Evolutionary conservation across 1,140 invertebrate genomes (phyloP), one percentile per base, ranked within the genome.

Genomic region (Neuroterus valhalla): DNA sequence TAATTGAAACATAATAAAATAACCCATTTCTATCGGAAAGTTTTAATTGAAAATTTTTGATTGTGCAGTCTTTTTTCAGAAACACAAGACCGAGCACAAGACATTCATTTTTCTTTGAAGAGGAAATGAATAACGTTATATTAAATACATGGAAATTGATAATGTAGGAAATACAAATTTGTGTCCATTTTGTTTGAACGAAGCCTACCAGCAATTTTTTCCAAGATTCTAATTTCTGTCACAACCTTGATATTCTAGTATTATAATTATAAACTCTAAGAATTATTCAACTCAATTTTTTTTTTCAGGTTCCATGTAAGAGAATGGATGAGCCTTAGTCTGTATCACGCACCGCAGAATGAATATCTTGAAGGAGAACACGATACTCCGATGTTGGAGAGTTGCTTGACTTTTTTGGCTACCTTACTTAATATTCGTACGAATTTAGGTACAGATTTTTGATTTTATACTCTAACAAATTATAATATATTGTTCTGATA

Each of bases 381-480:
- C 73, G 95, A 97, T 83, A 93, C 96, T 68, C 92, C 94, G 2
- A 98, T 98, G 96, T 90, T 99, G 52, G 97, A 99, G 85, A 96
- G 96, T 71, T 95, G 96, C 77, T 92, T 99, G 21, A 96, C 95
- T 69, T 98, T 98, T 90, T 91, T 99, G 15, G 95, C 96, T 14
- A 97, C 96, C 10, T 91, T 99, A n/a, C 92, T 98, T 42, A 95
- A 94, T 66, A 94, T 97, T n/a, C 91, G 97, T 80, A 98, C 96
- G 15, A 97, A 98, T 89, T 91, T 98, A 76, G 96, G 96, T 94
- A 90, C 89, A 86, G 81, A 42, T 68, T 72, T 72, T 31, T 26
- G 19, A 70, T 70, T 69, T 72, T 52, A 44, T 0, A 70, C 19
- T 68, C 19, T 17, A 50, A 15, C 52, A 31, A 50, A 21, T 70